Conservation (phyloP, 1,140 invertebrate genomes). For the Hermetia illucens region DNA sequence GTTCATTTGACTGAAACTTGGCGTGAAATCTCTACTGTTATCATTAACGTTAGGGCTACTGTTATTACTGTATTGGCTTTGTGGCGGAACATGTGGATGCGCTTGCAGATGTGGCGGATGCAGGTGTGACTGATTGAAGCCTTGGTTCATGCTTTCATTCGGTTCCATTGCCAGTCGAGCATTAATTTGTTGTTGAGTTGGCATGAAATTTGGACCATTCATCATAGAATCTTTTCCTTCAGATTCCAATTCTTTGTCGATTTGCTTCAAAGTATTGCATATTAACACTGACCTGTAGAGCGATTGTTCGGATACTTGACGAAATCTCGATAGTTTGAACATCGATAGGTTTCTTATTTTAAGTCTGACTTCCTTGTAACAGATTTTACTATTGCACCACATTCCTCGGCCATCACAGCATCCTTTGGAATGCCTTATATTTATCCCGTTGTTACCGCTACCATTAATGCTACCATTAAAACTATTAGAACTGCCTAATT, state of each 20-base stretch:
- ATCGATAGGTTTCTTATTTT: conserved; percentile 86
- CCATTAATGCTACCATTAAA: background rate
- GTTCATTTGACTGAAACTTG: background rate
- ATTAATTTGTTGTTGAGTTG: conserved; percentile 9
- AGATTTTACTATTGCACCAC: conserved; percentile 57
- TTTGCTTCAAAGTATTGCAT: conserved; percentile 80
- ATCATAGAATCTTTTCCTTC: conserved; percentile 42
- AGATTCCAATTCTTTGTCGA: conserved; percentile 80
- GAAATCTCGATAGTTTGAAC: conserved; percentile 76
- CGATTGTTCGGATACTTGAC: conserved; percentile 77
- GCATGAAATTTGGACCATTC: conserved; percentile 12
- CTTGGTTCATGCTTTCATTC: conserved; percentile 2
- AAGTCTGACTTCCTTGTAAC: conserved; percentile 69
- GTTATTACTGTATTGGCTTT: conserved; percentile 14
- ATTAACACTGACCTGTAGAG: conserved; percentile 86
- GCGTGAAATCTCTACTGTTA: conserved; percentile 1
- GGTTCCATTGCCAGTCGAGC: background rate
- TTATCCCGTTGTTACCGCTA: background rate
- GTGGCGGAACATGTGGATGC: conserved; percentile 18
- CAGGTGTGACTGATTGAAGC: conserved; percentile 21
- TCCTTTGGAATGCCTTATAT: conserved; percentile 32
- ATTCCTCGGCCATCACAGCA: conserved; percentile 61
- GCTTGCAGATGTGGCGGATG: conserved; percentile 5
- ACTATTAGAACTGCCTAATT: conserved; percentile 45
- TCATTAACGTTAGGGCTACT: conserved; percentile 7